Evolutionary conservation across 2,888 invertebrate species (phyloP).

Genomic region (Acronicta psi): DNA sequence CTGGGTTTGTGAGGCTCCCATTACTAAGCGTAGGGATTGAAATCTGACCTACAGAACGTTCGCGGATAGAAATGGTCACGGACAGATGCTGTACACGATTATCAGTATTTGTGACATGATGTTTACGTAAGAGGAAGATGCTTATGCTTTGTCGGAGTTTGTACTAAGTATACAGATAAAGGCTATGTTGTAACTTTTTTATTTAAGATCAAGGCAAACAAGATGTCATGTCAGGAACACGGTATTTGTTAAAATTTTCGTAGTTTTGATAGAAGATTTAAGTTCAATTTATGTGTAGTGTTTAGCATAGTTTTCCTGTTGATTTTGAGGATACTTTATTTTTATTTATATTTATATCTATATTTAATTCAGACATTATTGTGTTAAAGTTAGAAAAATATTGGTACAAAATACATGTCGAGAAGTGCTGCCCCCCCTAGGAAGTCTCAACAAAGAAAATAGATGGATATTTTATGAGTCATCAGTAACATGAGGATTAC

Average conservation of each 20-base stretch:
- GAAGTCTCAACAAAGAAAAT: constrained; percentile 21
- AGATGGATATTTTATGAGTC: constrained; percentile 42
- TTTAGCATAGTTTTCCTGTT: too few species aligned
- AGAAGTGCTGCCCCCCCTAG: background rate
- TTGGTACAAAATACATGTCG: constrained; percentile 14
- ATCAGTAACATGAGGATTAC: constrained; percentile 35
- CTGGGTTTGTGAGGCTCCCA: constrained; percentile 27
- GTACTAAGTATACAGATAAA: too few species aligned
- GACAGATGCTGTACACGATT: constrained; percentile 29
- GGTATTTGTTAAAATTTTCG: too few species aligned
- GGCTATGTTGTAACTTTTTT: too few species aligned
- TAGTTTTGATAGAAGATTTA: too few species aligned
- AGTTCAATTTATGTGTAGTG: too few species aligned
- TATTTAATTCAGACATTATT: too few species aligned
- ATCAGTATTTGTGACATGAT: constrained; percentile 22
- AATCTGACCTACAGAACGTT: constrained; percentile 40
- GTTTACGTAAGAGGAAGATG: constrained; percentile 27
- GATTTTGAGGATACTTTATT: too few species aligned
- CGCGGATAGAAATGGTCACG: constrained; percentile 29
- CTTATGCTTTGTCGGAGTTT: constrained; percentile 6
- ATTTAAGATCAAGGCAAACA: too few species aligned
- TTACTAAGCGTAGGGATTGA: constrained; percentile 34
- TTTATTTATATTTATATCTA: too few species aligned
- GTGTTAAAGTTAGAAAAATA: constrained; percentile 41
- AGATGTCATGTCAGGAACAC: too few species aligned